Conservation (phyloP, 2,797 vertebrate genomes). For the Alectoris magna region DNA sequence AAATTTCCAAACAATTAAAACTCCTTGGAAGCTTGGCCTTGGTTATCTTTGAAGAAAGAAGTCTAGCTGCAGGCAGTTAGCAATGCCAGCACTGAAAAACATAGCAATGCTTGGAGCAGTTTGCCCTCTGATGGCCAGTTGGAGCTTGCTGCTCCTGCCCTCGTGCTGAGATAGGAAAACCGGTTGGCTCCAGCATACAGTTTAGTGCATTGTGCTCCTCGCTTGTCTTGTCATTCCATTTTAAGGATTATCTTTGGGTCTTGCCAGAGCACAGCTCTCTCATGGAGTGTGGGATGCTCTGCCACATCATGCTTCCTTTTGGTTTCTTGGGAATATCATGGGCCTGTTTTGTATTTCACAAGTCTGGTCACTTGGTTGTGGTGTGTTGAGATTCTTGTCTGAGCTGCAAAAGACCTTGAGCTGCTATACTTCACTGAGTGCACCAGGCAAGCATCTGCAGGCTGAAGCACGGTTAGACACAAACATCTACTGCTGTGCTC, state of each 20-base stretch:
- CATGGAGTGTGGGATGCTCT: background rate
- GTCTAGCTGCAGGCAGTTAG: background rate
- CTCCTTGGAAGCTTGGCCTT: constrained; percentile 42
- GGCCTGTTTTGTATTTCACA: background rate
- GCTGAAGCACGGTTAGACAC: background rate
- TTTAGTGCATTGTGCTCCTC: background rate
- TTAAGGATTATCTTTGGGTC: background rate
- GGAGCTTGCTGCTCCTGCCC: constrained; percentile 33
- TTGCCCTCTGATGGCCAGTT: constrained; percentile 67
- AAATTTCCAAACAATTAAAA: constrained; percentile 11
- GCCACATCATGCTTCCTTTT: background rate
- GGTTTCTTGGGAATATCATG: background rate
- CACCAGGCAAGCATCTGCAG: background rate
- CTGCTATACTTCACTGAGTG: background rate
- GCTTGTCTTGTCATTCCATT: fast-evolving
- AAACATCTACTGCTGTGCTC: background rate
- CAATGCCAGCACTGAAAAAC: background rate
- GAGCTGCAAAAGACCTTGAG: background rate
- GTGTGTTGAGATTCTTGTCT: background rate
- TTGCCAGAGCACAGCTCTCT: background rate
- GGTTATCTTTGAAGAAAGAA: constrained; percentile 7
- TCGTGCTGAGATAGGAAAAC: background rate
- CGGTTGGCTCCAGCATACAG: background rate
- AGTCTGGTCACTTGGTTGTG: background rate
- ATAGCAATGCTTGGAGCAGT: constrained; percentile 57